These are phyloP conservation scores for Protobothrops flavoviridis DNA, from an alignment of 2,113 vertebrate genomes.

Conservation along the genomic window DNA sequence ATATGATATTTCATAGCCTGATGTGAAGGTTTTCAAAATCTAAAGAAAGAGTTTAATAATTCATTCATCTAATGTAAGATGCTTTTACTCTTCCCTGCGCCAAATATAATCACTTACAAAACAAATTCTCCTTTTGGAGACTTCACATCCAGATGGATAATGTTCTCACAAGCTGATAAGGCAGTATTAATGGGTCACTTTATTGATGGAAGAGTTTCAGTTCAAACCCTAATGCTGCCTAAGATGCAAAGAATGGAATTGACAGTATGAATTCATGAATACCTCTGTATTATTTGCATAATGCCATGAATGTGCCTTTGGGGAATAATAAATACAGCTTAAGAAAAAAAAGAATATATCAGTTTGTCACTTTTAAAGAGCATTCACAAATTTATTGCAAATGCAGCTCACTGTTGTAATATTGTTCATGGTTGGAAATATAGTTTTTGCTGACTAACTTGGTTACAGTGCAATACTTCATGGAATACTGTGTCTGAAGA, in stretches of 20 bases:
- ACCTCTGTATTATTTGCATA: conserved; percentile 24
- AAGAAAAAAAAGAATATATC: conserved; percentile 8
- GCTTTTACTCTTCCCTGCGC: not conserved
- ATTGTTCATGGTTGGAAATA: not conserved
- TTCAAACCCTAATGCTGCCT: conserved; percentile 28
- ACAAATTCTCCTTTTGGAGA: conserved; percentile 1
- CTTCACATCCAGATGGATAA: conserved; percentile 29
- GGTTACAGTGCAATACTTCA: not conserved
- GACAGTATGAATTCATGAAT: conserved; percentile 35
- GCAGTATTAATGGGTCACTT: conserved; percentile 16
- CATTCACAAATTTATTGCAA: not conserved
- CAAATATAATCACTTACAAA: conserved; percentile 10
- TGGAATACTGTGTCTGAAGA: not conserved
- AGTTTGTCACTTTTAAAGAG: conserved; percentile 11
- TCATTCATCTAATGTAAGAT: conserved; percentile 9
- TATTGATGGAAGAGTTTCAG: conserved; percentile 36
- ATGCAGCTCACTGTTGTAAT: not conserved
- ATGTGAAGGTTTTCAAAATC: not conserved
- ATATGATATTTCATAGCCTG: not conserved
- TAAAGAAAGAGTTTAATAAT: not conserved
- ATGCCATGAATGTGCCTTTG: conserved; percentile 16
- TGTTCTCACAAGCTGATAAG: conserved; percentile 31
- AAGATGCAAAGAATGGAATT: conserved; percentile 22
- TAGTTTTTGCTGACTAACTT: not conserved
- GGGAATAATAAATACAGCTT: conserved; percentile 19